Evolutionary conservation across 2,113 vertebrate genomes (phyloP), one percentile per base, ranked within the genome.

Genomic region (Hippopotamus amphibius): DNA sequence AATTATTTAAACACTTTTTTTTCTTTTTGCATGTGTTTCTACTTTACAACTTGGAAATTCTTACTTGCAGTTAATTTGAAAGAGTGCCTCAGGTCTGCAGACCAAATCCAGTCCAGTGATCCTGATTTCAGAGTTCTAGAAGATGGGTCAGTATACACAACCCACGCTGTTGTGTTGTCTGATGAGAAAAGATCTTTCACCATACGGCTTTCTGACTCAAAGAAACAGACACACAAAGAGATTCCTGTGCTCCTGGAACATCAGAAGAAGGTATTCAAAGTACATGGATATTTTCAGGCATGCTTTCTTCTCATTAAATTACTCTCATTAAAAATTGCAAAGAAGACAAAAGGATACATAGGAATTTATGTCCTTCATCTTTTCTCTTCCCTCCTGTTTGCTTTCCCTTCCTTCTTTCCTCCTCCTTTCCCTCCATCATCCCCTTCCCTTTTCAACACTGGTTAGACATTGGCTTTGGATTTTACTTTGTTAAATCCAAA

Each of bases 241-340:
- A 98, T 99, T 85, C 8, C 96, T 0, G 98, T 99, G 57, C 97
- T 99, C 53, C 68, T 99, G 24, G 41, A 97, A 86, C 95, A 97
- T 88, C 95, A 95, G 76, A 92, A 95, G 93, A 96, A 98, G 98
- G 99, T 99, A 98, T 19, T 48, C 7, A 66, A 57, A 83, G 33
- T 77, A 7, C 2, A 30, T 9, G 30, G 76, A 41, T 86, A 95
- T 43, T 84, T 85, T 21, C 26, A 96, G 55, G 55, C 69, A 15
- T 24, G 19, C 22, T 94, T 88, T 33, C 7, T 94, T 96, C 77
- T 83, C 15, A 57, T n/a, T 65, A 53, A 87, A 94, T 53, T 46
- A 65, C 0, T 86, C 50, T 69, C 12, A 17, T 79, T 88, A 95
- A 79, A 89, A 82, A 81, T 76, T 43, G 10, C 81, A 30, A 88